phyloP scores from a whole-genome alignment of 2,113 vertebrate genomes.

The Corythoichthys haematopterus region DNA sequence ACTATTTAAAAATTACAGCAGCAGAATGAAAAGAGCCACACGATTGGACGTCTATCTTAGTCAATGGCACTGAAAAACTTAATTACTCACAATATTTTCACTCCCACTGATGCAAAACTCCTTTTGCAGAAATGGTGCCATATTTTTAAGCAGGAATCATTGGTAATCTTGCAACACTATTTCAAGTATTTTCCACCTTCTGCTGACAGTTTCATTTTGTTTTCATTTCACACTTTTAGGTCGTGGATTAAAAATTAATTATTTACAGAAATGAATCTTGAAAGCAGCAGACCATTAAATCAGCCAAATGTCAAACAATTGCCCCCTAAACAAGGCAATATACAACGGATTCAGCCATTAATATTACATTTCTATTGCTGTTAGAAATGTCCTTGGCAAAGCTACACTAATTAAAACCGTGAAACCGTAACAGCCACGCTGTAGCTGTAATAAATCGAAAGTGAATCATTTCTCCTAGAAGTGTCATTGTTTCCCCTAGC shows the following conservation, averaged over 20 bases:
- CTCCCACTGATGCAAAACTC: too few relatives aligned
- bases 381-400: constrained; percentile 3
- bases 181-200: background rate
- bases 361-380: background rate
- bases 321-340: background rate
- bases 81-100: too few relatives aligned
- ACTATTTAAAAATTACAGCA: too few relatives aligned
- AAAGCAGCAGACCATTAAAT: constrained; percentile 1
- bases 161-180: too few relatives aligned
- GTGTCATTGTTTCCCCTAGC: background rate
- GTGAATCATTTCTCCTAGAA: background rate
- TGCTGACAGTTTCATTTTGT: background rate
- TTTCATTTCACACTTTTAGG: background rate
- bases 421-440: background rate
- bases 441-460: constrained; percentile 5
- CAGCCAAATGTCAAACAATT: background rate
- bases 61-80: too few relatives aligned
- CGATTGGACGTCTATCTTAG: too few relatives aligned
- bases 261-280: background rate
- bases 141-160: background rate
- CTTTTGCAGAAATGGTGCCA: too few relatives aligned
- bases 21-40: too few relatives aligned
- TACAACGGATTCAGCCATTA: background rate
- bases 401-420: constrained; percentile 1
- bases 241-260: background rate